A percentile compares a stretch with the other conserved stretches of the same genome.
phyloP scores from a whole-genome alignment of 2,113 vertebrate genomes.

The Rhabdomys dilectus region DNA sequence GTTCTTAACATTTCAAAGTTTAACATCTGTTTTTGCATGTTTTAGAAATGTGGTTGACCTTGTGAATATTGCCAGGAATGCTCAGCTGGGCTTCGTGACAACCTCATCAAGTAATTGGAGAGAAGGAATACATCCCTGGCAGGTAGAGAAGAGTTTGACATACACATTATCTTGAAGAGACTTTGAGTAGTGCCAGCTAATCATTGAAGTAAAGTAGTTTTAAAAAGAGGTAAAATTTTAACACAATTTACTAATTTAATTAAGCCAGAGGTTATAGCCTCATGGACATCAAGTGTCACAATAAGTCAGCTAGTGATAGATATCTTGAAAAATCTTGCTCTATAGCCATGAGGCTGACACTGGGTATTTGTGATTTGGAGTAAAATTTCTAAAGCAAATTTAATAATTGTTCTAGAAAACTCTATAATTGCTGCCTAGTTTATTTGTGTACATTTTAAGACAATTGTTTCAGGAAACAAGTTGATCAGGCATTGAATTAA shows the following conservation, averaged over 20 bases:
- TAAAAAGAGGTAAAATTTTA: neutral
- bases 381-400: constrained; percentile 11
- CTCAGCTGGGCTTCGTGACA: neutral
- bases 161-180: constrained; percentile 49
- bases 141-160: neutral
- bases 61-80: neutral
- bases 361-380: neutral
- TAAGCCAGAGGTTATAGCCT: constrained; percentile 14
- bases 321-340: neutral
- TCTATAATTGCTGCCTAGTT: neutral
- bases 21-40: neutral
- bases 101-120: neutral
- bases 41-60: neutral
- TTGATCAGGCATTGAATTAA: neutral
- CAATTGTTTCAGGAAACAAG: neutral
- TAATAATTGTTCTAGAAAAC: neutral
- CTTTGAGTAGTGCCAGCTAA: constrained; percentile 22
- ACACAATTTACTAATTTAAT: constrained; percentile 31
- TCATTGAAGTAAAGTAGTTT: neutral
- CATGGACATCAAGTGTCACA: neutral
- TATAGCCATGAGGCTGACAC: constrained; percentile 1
- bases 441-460: constrained; percentile 19
- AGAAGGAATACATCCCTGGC: neutral
- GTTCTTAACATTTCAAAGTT: neutral
- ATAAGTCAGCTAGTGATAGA: constrained; percentile 23